These are phyloP conservation scores for Drosophila carrolli DNA, from an alignment of 1,140 invertebrate species.

Conservation along the genomic window DNA sequence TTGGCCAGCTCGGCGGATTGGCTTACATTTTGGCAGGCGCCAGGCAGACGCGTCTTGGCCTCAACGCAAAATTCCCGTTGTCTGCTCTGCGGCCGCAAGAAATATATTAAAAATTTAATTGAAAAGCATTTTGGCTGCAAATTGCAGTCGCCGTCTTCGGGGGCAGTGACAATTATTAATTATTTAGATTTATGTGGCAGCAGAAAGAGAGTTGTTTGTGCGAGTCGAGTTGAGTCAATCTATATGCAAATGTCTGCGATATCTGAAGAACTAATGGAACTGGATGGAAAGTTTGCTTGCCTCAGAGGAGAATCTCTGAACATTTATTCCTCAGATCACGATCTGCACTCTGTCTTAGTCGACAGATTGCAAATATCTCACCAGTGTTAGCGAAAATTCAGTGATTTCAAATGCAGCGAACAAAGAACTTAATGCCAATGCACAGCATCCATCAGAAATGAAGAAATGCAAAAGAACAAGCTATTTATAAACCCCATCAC, in stretches of 20 bases:
- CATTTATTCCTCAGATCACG: slow-evolving; percentile 11
- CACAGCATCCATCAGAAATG: slow-evolving; percentile 52
- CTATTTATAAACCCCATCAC: slow-evolving; percentile 65
- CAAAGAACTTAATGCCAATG: slow-evolving; percentile 55
- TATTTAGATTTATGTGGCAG: slow-evolving; percentile 69
- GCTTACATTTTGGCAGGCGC: slow-evolving; percentile 71
- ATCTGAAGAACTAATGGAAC: slow-evolving; percentile 5
- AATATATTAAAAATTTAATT: slow-evolving; percentile 72
- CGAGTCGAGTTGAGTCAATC: slow-evolving; percentile 35
- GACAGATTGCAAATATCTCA: slow-evolving; percentile 36
- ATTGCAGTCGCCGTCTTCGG: slow-evolving; percentile 30
- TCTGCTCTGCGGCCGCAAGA: slow-evolving; percentile 18
- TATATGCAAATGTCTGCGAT: slow-evolving; percentile 63
- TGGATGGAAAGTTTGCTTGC: slow-evolving; percentile 2
- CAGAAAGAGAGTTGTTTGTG: slow-evolving; percentile 19
- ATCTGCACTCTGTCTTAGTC: slow-evolving; percentile 31
- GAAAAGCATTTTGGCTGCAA: slow-evolving; percentile 57
- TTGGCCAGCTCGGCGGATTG: slow-evolving; percentile 47
- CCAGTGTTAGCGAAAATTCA: background rate
- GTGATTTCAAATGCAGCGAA: slow-evolving; percentile 51
- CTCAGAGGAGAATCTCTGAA: background rate
- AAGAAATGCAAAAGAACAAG: slow-evolving; percentile 54
- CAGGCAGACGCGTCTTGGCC: slow-evolving; percentile 55
- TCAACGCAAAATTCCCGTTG: slow-evolving; percentile 28
- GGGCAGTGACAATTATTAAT: slow-evolving; percentile 64